phyloP scores from a whole-genome alignment of 2,888 invertebrate genomes.

The Leucania comma region DNA sequence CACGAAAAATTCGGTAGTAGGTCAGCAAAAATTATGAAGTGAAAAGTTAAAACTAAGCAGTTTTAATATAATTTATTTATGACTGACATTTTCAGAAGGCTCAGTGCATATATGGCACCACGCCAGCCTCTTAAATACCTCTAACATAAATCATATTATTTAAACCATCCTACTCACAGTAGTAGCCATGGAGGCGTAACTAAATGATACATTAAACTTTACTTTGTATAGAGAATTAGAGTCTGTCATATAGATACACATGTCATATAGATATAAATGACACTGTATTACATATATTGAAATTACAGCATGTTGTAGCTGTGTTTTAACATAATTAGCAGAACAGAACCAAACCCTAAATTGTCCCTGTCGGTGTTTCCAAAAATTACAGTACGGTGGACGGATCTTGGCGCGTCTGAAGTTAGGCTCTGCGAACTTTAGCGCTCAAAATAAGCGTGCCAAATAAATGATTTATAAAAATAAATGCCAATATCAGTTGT shows the following conservation, averaged over 20 bases:
- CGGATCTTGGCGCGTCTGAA: too few species aligned
- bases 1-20: not conserved
- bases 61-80: conserved; percentile 29
- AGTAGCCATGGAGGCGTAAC: not conserved
- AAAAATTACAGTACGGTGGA: too few species aligned
- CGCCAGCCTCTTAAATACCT: conserved; percentile 15
- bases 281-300: too few species aligned
- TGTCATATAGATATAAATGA: not conserved
- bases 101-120: conserved; percentile 23
- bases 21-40: conserved; percentile 18
- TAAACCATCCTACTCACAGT: not conserved
- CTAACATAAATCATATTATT: conserved; percentile 21
- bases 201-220: not conserved
- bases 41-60: conserved; percentile 22
- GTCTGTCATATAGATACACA: too few species aligned
- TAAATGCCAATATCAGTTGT: too few species aligned
- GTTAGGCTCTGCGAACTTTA: too few species aligned
- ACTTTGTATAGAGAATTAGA: not conserved
- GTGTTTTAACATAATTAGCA: too few species aligned
- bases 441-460: too few species aligned
- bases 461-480: too few species aligned
- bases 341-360: too few species aligned
- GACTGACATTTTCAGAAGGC: conserved; percentile 10
- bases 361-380: too few species aligned
- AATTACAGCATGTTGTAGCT: too few species aligned